These are phyloP conservation scores for Chiloscyllium punctatum DNA, from an alignment of 2,797 vertebrate genomes.

Conservation along the genomic window DNA sequence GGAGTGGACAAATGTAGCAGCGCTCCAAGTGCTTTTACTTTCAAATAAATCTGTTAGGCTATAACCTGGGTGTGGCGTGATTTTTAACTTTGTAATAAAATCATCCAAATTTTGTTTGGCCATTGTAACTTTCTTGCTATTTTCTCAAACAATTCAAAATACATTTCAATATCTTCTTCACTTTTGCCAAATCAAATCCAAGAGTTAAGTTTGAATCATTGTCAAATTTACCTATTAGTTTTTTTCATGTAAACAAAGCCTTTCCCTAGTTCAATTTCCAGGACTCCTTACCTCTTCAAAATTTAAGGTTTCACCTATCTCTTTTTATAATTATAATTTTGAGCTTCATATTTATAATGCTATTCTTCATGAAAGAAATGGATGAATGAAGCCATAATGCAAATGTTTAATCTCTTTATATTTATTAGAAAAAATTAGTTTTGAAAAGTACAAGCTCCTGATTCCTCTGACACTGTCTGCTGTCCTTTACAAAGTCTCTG, in stretches of 20 bases:
- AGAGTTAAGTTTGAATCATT: not conserved
- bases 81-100: not conserved
- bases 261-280: not conserved
- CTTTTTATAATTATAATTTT: not conserved
- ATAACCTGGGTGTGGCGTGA: too few species aligned
- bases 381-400: not conserved
- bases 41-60: too few species aligned
- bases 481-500: not conserved
- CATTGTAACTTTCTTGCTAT: not conserved
- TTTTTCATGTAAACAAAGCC: not conserved
- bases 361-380: not conserved
- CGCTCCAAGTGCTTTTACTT: too few species aligned
- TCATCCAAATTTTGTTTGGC: not conserved
- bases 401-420: not conserved
- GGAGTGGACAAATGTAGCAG: too few species aligned
- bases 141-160: not conserved
- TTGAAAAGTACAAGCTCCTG: not conserved
- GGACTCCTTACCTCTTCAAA: not conserved
- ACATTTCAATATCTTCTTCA: not conserved
- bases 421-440: not conserved
- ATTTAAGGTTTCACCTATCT: not conserved
- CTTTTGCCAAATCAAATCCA: not conserved
- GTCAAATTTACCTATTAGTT: not conserved
- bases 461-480: not conserved
- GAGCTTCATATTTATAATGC: too few species aligned